Conservation (phyloP, 2,113 vertebrate species). For the Baryphthengus martii region DNA sequence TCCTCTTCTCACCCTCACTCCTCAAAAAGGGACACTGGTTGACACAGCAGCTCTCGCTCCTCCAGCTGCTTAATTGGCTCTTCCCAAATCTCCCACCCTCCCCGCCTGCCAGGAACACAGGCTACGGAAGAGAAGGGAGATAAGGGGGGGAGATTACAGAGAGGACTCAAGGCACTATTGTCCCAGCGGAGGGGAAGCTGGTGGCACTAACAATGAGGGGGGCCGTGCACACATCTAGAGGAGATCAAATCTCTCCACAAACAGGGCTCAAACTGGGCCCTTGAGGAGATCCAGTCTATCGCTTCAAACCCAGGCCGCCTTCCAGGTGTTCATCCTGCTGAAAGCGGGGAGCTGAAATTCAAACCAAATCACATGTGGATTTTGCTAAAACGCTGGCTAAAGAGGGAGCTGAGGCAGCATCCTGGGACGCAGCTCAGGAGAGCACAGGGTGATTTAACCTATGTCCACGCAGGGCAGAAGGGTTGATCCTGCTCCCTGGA, state of each 20-base stretch:
- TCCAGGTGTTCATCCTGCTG: neutral
- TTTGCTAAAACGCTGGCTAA: neutral
- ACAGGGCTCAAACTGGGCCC: neutral
- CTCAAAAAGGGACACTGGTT: neutral
- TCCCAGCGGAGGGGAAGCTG: neutral
- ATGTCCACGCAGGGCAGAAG: accelerated
- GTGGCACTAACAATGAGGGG: slow-evolving; percentile 29
- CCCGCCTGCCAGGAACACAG: neutral
- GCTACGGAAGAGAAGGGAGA: slow-evolving; percentile 21
- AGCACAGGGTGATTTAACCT: neutral
- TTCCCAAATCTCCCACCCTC: neutral
- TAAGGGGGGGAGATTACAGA: slow-evolving; percentile 33
- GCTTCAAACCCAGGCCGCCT: neutral
- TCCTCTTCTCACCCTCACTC: neutral
- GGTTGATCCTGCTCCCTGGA: accelerated
- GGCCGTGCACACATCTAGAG: neutral
- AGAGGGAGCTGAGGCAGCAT: neutral
- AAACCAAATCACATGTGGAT: neutral
- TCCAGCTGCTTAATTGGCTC: neutral
- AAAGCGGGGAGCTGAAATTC: neutral
- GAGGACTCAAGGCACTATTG: slow-evolving; percentile 27
- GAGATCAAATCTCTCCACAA: slow-evolving; percentile 38
- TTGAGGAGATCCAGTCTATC: neutral
- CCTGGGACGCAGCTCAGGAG: neutral
- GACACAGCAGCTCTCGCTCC: neutral